phyloP scores from a whole-genome alignment of 2,113 vertebrate genomes.

The Lagenorhynchus albirostris region DNA sequence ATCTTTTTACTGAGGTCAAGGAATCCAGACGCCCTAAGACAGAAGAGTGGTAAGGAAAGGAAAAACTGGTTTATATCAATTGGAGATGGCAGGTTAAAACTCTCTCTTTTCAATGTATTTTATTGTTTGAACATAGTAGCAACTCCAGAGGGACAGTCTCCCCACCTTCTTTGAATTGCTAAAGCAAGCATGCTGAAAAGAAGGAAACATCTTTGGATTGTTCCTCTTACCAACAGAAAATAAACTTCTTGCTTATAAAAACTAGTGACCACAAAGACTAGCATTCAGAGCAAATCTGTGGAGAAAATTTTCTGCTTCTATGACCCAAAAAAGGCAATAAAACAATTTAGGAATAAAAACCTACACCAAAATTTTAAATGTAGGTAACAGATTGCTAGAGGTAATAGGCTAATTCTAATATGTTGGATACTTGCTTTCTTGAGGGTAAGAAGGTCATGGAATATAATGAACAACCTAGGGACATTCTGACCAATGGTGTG shows the following conservation, averaged over 20 bases:
- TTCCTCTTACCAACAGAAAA: slow-evolving; percentile 34
- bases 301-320: neutral
- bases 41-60: neutral
- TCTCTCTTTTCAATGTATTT: neutral
- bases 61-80: neutral
- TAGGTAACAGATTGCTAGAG: neutral
- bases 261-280: neutral
- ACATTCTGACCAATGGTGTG: slow-evolving; percentile 3
- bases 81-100: neutral
- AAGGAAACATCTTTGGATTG: neutral
- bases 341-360: slow-evolving; percentile 1
- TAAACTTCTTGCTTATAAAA: slow-evolving; percentile 1
- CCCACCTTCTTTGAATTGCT: neutral
- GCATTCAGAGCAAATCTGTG: neutral
- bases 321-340: neutral
- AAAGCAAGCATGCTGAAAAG: neutral
- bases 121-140: neutral
- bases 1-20: neutral
- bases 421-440: slow-evolving; percentile 21
- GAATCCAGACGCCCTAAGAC: neutral
- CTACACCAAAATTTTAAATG: neutral
- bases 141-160: neutral
- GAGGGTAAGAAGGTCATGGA: slow-evolving; percentile 16
- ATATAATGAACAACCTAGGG: slow-evolving; percentile 59
- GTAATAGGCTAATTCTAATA: slow-evolving; percentile 33